A percentile compares a stretch with the other conserved stretches of the same genome.
phyloP scores from a whole-genome alignment of 2,797 vertebrate species.

The Manis javanica region DNA sequence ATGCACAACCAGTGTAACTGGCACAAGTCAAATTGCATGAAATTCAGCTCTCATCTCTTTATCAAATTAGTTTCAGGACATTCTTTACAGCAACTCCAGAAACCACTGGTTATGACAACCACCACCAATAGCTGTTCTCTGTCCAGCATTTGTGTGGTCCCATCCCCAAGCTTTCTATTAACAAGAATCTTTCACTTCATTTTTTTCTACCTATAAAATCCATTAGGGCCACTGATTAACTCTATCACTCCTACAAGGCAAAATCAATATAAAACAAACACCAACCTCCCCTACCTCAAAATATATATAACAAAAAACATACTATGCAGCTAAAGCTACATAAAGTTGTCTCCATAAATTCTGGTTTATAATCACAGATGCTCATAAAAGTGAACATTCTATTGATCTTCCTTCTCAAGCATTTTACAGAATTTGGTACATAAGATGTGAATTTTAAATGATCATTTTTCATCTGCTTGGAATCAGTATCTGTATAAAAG shows the following conservation, averaged over 20 bases:
- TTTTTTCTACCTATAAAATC: conserved; percentile 17
- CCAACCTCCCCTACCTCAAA: neutral
- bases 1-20: neutral
- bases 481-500: neutral
- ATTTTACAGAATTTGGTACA: neutral
- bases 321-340: neutral
- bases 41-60: neutral
- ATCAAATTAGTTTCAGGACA: neutral
- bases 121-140: neutral
- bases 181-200: conserved; percentile 8
- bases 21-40: neutral
- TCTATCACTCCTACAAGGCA: conserved; percentile 8
- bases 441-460: neutral
- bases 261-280: conserved; percentile 27
- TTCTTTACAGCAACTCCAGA: neutral
- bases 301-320: conserved; percentile 1
- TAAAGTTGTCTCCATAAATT: neutral
- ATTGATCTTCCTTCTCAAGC: neutral
- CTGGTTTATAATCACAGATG: neutral
- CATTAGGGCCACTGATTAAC: neutral
- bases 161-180: neutral
- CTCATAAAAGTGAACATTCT: neutral
- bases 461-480: neutral
- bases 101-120: neutral
- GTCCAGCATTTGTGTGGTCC: neutral